These are phyloP conservation scores for Trichonephila clavipes DNA, from an alignment of 1,140 invertebrate genomes.

Conservation along the genomic window DNA sequence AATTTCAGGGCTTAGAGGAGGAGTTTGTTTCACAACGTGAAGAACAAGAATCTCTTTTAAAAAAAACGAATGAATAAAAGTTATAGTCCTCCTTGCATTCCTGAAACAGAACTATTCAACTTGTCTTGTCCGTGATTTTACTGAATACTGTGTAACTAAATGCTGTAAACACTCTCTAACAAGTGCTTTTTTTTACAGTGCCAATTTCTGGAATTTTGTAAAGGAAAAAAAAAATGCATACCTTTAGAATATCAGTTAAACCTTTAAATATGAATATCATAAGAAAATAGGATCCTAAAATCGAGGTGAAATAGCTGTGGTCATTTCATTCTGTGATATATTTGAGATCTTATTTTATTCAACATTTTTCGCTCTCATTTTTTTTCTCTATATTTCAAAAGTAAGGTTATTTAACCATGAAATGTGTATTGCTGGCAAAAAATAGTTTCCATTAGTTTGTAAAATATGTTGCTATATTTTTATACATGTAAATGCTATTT, in stretches of 20 bases:
- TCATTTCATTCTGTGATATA: constrained; percentile 21
- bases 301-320: neutral
- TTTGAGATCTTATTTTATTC: constrained; percentile 11
- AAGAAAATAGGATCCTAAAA: neutral
- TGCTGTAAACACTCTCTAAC: neutral
- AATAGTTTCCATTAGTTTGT: neutral
- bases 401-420: neutral
- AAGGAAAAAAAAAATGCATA: neutral
- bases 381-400: neutral
- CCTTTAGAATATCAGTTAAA: neutral
- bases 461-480: too few species aligned
- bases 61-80: constrained; percentile 11
- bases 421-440: constrained; percentile 1
- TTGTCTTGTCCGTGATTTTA: neutral
- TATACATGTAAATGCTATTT: too few species aligned
- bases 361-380: neutral
- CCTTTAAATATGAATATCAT: neutral
- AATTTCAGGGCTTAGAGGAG: constrained; percentile 89
- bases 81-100: neutral
- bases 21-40: constrained; percentile 90
- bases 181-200: constrained; percentile 33
- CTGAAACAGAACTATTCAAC: constrained; percentile 6
- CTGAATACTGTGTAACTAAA: neutral
- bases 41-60: constrained; percentile 86
- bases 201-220: constrained; percentile 15